These are phyloP conservation scores for Tetrapedia diversipes DNA, from an alignment of 2,888 invertebrate species.

Conservation along the genomic window DNA sequence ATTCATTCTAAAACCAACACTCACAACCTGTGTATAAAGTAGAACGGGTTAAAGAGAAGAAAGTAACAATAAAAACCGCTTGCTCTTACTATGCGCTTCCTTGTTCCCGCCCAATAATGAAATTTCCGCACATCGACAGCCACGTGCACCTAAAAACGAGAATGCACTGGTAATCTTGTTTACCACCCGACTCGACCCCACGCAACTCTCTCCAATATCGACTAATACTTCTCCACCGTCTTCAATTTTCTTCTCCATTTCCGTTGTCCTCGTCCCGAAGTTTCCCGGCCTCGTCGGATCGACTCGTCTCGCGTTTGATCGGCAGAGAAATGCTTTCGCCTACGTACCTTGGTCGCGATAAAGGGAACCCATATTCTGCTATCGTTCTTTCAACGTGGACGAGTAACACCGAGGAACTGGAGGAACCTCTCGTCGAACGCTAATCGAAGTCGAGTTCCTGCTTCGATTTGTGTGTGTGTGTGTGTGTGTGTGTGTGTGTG, in stretches of 20 bases:
- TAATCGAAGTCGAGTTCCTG: neutral
- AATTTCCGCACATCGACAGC: neutral
- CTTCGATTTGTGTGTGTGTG: neutral
- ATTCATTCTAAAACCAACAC: too few species aligned
- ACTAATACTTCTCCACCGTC: conserved; percentile 49
- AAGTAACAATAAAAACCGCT: too few species aligned
- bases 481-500: too few species aligned
- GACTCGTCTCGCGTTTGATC: conserved; percentile 36
- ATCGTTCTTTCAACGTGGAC: conserved; percentile 11
- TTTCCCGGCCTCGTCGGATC: conserved; percentile 13
- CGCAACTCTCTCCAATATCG: conserved; percentile 51
- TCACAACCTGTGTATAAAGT: too few species aligned
- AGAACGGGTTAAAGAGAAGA: too few species aligned
- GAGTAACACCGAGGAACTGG: neutral
- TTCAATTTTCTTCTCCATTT: conserved; percentile 61
- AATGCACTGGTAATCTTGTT: conserved; percentile 50
- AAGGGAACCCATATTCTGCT: conserved; percentile 12
- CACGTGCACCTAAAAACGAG: neutral
- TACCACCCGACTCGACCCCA: conserved; percentile 35
- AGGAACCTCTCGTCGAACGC: neutral
- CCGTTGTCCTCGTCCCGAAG: conserved; percentile 25
- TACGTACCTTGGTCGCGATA: conserved; percentile 6
- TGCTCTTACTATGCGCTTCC: too few species aligned
- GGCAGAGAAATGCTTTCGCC: neutral
- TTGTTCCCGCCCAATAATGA: neutral